Conservation (phyloP, 1,140 invertebrate genomes). For the Bombus haemorrhoidalis region DNA sequence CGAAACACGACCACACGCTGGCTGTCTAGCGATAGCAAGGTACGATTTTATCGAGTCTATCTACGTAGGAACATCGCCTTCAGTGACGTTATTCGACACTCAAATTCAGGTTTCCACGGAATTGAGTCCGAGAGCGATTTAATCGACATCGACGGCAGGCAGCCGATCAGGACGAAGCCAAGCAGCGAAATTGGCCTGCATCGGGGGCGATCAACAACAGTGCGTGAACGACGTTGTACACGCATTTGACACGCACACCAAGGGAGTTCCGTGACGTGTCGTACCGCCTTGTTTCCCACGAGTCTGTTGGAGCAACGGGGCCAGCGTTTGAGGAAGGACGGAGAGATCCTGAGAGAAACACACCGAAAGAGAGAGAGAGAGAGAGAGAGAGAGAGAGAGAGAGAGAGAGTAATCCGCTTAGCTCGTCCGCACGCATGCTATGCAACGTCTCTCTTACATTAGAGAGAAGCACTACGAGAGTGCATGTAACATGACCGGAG, state of each 20-base stretch:
- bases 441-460: slow-evolving; percentile 54
- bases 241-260: slow-evolving; percentile 28
- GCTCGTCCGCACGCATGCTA: slow-evolving; percentile 60
- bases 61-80: neutral
- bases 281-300: slow-evolving; percentile 61
- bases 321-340: slow-evolving; percentile 10
- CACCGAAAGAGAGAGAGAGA: neutral
- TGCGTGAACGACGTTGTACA: slow-evolving; percentile 17
- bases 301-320: neutral
- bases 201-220: slow-evolving; percentile 5
- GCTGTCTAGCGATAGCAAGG: neutral
- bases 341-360: slow-evolving; percentile 15
- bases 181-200: slow-evolving; percentile 9
- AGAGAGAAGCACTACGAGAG: neutral
- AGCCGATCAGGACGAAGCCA: neutral
- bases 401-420: slow-evolving; percentile 66
- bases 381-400: neutral
- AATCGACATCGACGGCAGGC: slow-evolving; percentile 5
- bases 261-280: slow-evolving; percentile 26
- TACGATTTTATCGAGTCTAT: neutral
- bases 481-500: slow-evolving; percentile 15
- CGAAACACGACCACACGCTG: too few relatives aligned
- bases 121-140: neutral
- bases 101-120: neutral
- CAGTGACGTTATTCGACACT: neutral